Evolutionary conservation across 37 sponge, comb jelly and placozoan species (phyloP).

Genomic region (Tethya wilhelma): DNA sequence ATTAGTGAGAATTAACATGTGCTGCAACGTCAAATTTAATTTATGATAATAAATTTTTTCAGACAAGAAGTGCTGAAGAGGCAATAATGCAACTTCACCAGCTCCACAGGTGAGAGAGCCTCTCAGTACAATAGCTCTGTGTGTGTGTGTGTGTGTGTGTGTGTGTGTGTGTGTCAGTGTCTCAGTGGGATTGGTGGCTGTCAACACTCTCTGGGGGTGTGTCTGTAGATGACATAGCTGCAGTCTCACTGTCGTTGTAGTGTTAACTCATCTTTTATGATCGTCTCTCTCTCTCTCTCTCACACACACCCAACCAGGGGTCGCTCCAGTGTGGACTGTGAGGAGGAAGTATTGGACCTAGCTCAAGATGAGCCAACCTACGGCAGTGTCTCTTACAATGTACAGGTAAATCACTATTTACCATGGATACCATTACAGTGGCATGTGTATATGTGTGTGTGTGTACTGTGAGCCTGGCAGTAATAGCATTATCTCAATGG

Average conservation of each 20-base stretch:
- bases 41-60: not conserved
- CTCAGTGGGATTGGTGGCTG: not conserved
- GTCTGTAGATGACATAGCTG: not conserved
- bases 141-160: not conserved
- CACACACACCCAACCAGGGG: slow-evolving; percentile 34
- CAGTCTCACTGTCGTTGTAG: not conserved
- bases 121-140: too few species aligned
- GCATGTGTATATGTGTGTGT: too few species aligned
- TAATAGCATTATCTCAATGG: slow-evolving; percentile 3
- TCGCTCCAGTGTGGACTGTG: slow-evolving; percentile 30
- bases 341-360: slow-evolving; percentile 45
- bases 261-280: not conserved
- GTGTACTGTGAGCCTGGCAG: too few species aligned
- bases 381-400: slow-evolving; percentile 37
- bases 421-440: too few species aligned
- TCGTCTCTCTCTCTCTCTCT: not conserved
- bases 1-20: slow-evolving; percentile 14
- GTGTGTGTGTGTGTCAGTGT: not conserved
- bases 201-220: not conserved
- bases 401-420: slow-evolving; percentile 38
- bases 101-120: slow-evolving; percentile 27
- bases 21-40: not conserved
- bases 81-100: slow-evolving; percentile 15
- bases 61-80: slow-evolving; percentile 17
- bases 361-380: slow-evolving; percentile 56